Evolutionary conservation across 2,797 vertebrate species (phyloP).

Genomic region (Rhinophrynus dorsalis): DNA sequence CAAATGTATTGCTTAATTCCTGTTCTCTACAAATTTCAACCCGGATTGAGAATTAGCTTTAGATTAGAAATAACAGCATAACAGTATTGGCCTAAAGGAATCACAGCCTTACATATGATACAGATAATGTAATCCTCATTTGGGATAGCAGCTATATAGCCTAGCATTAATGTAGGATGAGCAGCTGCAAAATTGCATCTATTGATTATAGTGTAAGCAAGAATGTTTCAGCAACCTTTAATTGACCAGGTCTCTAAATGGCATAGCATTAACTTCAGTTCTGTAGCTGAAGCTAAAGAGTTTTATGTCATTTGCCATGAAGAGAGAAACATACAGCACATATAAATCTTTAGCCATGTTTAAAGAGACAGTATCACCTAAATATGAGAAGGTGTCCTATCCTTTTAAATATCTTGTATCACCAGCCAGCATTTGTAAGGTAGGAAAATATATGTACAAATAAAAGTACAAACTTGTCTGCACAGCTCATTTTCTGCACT

Average conservation of each 20-base stretch:
- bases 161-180: slow-evolving; percentile 11
- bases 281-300: slow-evolving; percentile 54
- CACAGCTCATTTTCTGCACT: too few relatives aligned
- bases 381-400: too few relatives aligned
- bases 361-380: too few relatives aligned
- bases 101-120: slow-evolving; percentile 29
- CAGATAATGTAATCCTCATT: slow-evolving; percentile 21
- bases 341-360: too few relatives aligned
- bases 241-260: slow-evolving; percentile 53
- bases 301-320: slow-evolving; percentile 15
- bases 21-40: slow-evolving; percentile 45
- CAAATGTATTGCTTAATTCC: too few relatives aligned
- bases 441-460: too few relatives aligned
- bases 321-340: not conserved
- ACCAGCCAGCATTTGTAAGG: too few relatives aligned
- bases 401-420: too few relatives aligned
- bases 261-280: slow-evolving; percentile 51
- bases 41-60: slow-evolving; percentile 47
- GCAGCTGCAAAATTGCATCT: slow-evolving; percentile 51
- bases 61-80: slow-evolving; percentile 47
- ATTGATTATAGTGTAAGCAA: slow-evolving; percentile 54
- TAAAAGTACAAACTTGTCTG: too few relatives aligned
- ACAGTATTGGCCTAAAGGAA: slow-evolving; percentile 41
- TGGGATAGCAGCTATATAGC: slow-evolving; percentile 23
- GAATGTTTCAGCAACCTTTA: slow-evolving; percentile 61